Conservation (phyloP, 2,888 invertebrate genomes). For the Diaprepes abbreviatus region DNA sequence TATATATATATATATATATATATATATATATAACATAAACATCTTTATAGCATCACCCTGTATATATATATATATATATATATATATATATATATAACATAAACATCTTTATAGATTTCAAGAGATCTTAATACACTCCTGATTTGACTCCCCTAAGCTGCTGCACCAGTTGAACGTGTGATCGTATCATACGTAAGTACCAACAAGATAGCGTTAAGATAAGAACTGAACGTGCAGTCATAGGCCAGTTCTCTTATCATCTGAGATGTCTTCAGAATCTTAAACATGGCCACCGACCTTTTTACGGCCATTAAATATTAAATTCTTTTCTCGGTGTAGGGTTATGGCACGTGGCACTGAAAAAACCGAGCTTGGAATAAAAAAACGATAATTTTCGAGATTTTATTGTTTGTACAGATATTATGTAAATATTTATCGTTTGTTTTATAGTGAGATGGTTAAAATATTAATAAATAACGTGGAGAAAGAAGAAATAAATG, state of each 20-base stretch:
- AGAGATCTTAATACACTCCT: too few relatives aligned
- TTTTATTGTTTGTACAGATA: background rate
- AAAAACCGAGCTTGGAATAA: background rate
- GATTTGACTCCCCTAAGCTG: too few relatives aligned
- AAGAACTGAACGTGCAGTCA: background rate
- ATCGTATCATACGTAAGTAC: too few relatives aligned
- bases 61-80: too few relatives aligned
- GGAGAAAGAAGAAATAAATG: background rate
- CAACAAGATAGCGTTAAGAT: conserved; percentile 18
- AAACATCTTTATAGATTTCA: too few relatives aligned
- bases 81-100: too few relatives aligned
- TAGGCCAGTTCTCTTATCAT: conserved; percentile 6
- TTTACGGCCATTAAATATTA: background rate
- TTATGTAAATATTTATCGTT: conserved; percentile 7
- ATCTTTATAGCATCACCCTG: too few relatives aligned
- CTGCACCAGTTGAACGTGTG: too few relatives aligned
- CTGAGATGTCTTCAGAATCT: background rate
- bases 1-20: too few relatives aligned
- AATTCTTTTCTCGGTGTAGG: background rate
- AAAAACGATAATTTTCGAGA: background rate
- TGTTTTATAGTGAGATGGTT: background rate
- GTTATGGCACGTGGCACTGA: background rate
- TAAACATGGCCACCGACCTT: conserved; percentile 7
- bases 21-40: too few relatives aligned
- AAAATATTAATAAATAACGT: conserved; percentile 5